phyloP scores from a whole-genome alignment of 2,888 invertebrate species.

The Ochropleura plecta region DNA sequence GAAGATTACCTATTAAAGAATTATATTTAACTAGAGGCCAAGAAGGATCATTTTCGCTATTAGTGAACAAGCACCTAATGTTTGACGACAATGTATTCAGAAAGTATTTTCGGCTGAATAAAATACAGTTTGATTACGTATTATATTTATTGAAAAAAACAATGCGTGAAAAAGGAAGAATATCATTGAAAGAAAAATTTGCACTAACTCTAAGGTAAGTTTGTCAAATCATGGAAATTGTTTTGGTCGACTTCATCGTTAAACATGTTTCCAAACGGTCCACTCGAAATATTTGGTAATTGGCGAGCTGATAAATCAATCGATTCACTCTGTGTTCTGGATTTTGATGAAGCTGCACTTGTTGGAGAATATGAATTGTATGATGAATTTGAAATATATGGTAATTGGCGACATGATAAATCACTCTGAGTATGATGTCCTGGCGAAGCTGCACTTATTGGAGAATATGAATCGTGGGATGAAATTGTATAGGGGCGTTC shows the following conservation, averaged over 20 bases:
- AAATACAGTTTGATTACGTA: constrained; percentile 47
- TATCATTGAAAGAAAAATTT: constrained; percentile 16
- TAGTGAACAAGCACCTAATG: constrained; percentile 55
- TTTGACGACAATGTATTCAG: constrained; percentile 56
- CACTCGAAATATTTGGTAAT: not conserved
- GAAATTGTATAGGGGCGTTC: constrained; percentile 18
- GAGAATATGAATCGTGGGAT: constrained; percentile 6
- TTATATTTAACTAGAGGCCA: constrained; percentile 57
- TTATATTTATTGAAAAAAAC: constrained; percentile 12
- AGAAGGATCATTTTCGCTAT: constrained; percentile 56
- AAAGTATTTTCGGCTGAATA: constrained; percentile 59
- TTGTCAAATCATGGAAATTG: not conserved
- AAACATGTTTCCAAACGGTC: not conserved
- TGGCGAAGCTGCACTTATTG: not conserved
- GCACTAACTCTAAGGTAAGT: constrained; percentile 11
- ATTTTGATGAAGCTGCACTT: constrained; percentile 10
- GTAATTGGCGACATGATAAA: constrained; percentile 6
- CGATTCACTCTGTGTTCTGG: constrained; percentile 3
- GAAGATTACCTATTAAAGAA: constrained; percentile 57
- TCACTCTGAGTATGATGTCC: constrained; percentile 3
- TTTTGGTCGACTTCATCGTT: not conserved
- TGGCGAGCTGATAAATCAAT: constrained; percentile 16
- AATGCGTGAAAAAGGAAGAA: constrained; percentile 9
- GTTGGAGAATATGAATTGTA: constrained; percentile 11
- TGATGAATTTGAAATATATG: constrained; percentile 13